Percentiles rank a stretch among this genome's conserved stretches.
Evolutionary conservation across 2,888 invertebrate species (phyloP).

Genomic region (Drosophila aldrichi): DNA sequence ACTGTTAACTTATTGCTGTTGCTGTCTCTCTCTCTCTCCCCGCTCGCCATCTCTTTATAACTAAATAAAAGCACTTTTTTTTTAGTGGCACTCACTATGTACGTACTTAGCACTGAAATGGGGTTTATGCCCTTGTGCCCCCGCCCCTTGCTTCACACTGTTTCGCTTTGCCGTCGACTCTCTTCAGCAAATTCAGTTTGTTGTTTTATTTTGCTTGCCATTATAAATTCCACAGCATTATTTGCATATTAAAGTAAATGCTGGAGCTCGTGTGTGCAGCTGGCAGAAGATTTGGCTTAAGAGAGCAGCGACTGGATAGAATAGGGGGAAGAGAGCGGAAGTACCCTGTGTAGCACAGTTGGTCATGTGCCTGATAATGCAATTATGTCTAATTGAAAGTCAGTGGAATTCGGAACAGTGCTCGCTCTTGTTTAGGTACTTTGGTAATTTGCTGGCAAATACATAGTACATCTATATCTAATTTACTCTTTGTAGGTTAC

Average conservation of each 20-base stretch:
- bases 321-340: constrained; percentile 6
- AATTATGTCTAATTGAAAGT: constrained; percentile 67
- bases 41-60: constrained; percentile 38
- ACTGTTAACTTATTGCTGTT: constrained; percentile 33
- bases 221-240: constrained; percentile 75
- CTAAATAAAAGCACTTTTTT: constrained; percentile 70
- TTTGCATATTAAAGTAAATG: constrained; percentile 74
- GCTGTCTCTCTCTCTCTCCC: neutral
- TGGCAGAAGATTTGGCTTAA: constrained; percentile 46
- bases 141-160: constrained; percentile 2
- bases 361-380: constrained; percentile 55
- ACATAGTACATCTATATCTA: constrained; percentile 20
- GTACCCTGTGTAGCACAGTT: constrained; percentile 29
- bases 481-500: constrained; percentile 63
- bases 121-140: constrained; percentile 40
- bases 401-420: constrained; percentile 57
- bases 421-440: constrained; percentile 37
- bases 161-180: neutral
- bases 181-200: constrained; percentile 19
- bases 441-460: constrained; percentile 45
- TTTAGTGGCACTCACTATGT: constrained; percentile 61
- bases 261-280: constrained; percentile 42
- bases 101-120: constrained; percentile 72
- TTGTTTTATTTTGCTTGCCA: constrained; percentile 48
- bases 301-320: neutral